phyloP scores from a whole-genome alignment of 2,888 invertebrate genomes.

The Noctua janthe region DNA sequence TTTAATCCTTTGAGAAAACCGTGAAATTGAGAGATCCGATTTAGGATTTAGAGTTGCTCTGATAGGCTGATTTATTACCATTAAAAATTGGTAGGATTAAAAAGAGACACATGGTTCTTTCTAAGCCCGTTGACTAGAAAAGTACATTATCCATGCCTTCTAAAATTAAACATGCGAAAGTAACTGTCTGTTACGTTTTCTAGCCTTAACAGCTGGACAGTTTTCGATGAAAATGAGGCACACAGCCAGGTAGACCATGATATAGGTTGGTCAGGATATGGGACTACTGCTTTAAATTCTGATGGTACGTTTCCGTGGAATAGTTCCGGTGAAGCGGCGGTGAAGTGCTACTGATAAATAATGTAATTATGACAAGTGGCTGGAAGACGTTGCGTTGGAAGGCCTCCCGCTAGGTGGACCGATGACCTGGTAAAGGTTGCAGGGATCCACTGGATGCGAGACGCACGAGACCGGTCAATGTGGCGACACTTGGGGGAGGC shows the following conservation, averaged over 20 bases:
- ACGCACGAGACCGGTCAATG: too few species aligned
- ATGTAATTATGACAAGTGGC: not conserved
- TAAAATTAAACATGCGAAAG: too few species aligned
- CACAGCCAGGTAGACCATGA: not conserved
- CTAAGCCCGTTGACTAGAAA: too few species aligned
- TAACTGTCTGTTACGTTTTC: not conserved
- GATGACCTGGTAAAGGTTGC: too few species aligned
- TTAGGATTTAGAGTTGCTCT: conserved; percentile 8
- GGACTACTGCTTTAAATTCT: not conserved
- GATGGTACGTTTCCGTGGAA: not conserved
- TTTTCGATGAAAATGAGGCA: not conserved
- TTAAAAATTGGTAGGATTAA: conserved; percentile 4
- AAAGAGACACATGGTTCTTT: not conserved
- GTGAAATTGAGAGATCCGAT: conserved; percentile 23
- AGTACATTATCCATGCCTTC: too few species aligned
- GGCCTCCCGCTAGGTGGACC: too few species aligned
- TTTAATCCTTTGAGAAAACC: conserved; percentile 30
- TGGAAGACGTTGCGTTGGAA: too few species aligned
- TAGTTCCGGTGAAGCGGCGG: not conserved
- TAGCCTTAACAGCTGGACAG: not conserved
- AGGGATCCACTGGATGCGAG: too few species aligned
- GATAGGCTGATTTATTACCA: conserved; percentile 12
- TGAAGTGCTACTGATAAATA: not conserved
- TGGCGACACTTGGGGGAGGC: too few species aligned
- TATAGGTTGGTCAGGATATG: not conserved